Evolutionary conservation across 2,888 invertebrate genomes (phyloP), one percentile per base, ranked within the genome.

Genomic region (Eupsilia transversa): DNA sequence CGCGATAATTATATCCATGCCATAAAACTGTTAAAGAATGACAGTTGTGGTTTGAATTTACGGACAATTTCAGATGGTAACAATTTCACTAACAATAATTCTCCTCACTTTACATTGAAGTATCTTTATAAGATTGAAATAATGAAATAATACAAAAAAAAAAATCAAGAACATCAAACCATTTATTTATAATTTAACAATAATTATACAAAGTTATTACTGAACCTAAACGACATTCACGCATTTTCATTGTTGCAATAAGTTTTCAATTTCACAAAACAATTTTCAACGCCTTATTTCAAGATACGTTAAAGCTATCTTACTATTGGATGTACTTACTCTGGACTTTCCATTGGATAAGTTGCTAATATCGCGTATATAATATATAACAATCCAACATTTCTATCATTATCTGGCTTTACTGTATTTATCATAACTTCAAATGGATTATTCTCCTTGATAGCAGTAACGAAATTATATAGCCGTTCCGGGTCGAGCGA

Each of bases 401-500:
- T 3, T n/a, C 0, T 3, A 0, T 17, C 23, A 4, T 3, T 0
- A 41, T 23, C 17, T 12, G 2, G n/a, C 0, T n/a, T 3, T 35
- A 14, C 20, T 35, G 6, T 0, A 20, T 17, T 17, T 12, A 38
- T 10, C 35, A 66, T 27, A 66, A 17, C n/a, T 20, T 5, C 5
- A 35, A 52, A 17, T 10, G 20, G 33, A 6, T n/a, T 35, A n/a
- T 38, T 72, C 20, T 72, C 57, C 5, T 38, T 72, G 0, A 72
- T 30, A 14, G 20, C 30, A n/a, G 57, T 30, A 20, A 72, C 46
- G 1, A 46, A 30, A 38, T n/a, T 23, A 5, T 72, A 46, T 14
- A 59, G 38, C 9, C 72, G 72, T 38, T 72, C 38, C 10, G 38
- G 27, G 30, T 72, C 72, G 0, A 72, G n/a, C 2, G 72, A 57